Evolutionary conservation across 2,888 invertebrate species (phyloP), one percentile per base, ranked within the genome.

Genomic region (Xanthorhoe spadicearia): DNA sequence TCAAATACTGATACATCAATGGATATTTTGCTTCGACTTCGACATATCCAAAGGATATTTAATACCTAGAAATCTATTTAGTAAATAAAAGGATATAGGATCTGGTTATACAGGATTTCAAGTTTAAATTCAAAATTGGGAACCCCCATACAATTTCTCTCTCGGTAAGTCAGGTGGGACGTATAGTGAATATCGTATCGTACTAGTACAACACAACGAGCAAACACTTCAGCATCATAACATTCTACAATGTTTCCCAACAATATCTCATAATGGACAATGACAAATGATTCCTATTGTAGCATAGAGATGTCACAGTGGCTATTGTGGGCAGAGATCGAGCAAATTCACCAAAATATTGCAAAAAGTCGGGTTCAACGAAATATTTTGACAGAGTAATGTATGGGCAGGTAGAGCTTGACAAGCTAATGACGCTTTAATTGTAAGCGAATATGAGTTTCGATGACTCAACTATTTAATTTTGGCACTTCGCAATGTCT

Each of bases 341-440:
- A 78, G 82, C 86, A 89, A 90, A 90, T 90, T 88, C 87, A 88
- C 88, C 77, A 86, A 88, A 89, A 86, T 87, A 82, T 78, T 69
- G 73, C 55, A 77, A 18, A 85, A 81, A 78, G 1, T 43, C 62
- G 55, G 77, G 78, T 83, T 81, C 81, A 82, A 80, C 83, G 91
- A 90, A 93, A 92, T 92, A 92, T 93, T 93, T 90, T 92, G 93
- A 92, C 92, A 92, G 83, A 82, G 87, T 90, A 92, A 92, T 92
- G 87, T 84, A 89, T 87, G 80, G 84, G 81, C 89, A 87, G 89
- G 91, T 88, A 86, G 67, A 76, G 68, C 75, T n/a, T 85, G 88
- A 82, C 83, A 76, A 78, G 81, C 87, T 92, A 92, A 92, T 92
- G 88, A 89, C 87, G 68, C 68, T 82, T 80, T 88, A 90, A 91